phyloP scores from a whole-genome alignment of 2,888 invertebrate species.

The Chrysolina oricalcia region DNA sequence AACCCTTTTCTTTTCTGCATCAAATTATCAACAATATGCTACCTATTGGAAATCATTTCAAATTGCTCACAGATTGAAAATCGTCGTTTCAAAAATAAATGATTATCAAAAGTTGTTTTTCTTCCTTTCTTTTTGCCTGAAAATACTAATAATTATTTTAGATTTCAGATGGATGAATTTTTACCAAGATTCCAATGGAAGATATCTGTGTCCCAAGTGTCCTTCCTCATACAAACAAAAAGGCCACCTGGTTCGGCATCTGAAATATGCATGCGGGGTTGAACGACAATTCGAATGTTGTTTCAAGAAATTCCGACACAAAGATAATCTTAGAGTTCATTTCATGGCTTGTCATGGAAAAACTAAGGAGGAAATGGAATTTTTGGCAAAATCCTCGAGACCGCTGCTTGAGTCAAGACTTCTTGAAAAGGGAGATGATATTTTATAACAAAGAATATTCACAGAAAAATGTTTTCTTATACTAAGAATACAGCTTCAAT shows the following conservation, averaged over 20 bases:
- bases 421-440: too few species aligned
- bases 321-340: conserved; percentile 73
- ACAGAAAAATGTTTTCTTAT: too few species aligned
- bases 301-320: conserved; percentile 70
- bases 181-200: conserved; percentile 58
- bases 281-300: conserved; percentile 73
- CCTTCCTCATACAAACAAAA: conserved; percentile 63
- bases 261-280: conserved; percentile 66
- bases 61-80: too few species aligned
- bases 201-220: conserved; percentile 62
- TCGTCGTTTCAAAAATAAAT: too few species aligned
- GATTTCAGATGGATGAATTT: conserved; percentile 62
- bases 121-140: not conserved
- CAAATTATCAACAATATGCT: too few species aligned
- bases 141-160: conserved; percentile 28
- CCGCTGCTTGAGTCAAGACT: too few species aligned
- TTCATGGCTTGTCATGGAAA: conserved; percentile 25
- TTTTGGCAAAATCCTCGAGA: too few species aligned
- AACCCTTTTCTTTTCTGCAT: too few species aligned
- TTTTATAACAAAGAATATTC: too few species aligned
- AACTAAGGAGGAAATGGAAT: not conserved
- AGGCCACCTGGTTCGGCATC: conserved; percentile 64
- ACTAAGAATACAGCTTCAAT: too few species aligned
- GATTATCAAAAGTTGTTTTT: too few species aligned
- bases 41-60: too few species aligned